Percentiles rank a stretch among this genome's conserved stretches.
phyloP scores from a whole-genome alignment of 2,797 vertebrate species.

The Enteromius thamalakanensis region DNA sequence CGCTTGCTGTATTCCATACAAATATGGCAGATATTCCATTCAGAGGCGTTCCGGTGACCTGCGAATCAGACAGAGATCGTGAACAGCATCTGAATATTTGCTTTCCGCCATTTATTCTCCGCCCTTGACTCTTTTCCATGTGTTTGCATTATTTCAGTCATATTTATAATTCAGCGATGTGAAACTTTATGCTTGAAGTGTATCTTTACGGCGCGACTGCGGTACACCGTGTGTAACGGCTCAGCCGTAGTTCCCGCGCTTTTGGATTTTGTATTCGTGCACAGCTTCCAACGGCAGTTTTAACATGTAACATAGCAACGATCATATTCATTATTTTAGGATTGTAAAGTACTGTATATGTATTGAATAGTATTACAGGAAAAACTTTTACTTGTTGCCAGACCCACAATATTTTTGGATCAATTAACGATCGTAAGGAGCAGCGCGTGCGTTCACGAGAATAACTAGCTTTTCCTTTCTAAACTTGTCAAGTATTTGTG shows the following conservation, averaged over 20 bases:
- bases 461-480: background rate
- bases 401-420: slow-evolving; percentile 64
- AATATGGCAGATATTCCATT: background rate
- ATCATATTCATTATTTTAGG: slow-evolving; percentile 59
- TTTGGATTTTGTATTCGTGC: slow-evolving; percentile 51
- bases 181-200: slow-evolving; percentile 14
- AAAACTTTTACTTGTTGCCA: slow-evolving; percentile 60
- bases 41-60: background rate
- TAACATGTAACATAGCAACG: slow-evolving; percentile 50
- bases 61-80: slow-evolving; percentile 10
- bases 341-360: slow-evolving; percentile 64
- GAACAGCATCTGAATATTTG: slow-evolving; percentile 11
- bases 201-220: background rate
- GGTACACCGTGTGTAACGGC: background rate
- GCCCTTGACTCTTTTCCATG: background rate
- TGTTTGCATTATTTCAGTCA: background rate
- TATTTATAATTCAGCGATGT: background rate
- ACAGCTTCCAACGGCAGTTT: slow-evolving; percentile 55
- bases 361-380: slow-evolving; percentile 56
- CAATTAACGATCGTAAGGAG: background rate
- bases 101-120: slow-evolving; percentile 29
- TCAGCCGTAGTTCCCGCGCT: slow-evolving; percentile 22
- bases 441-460: background rate
- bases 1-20: slow-evolving; percentile 25
- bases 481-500: slow-evolving; percentile 32